These are phyloP conservation scores for Serinus canaria DNA, from an alignment of 2,113 vertebrate genomes.

Conservation along the genomic window DNA sequence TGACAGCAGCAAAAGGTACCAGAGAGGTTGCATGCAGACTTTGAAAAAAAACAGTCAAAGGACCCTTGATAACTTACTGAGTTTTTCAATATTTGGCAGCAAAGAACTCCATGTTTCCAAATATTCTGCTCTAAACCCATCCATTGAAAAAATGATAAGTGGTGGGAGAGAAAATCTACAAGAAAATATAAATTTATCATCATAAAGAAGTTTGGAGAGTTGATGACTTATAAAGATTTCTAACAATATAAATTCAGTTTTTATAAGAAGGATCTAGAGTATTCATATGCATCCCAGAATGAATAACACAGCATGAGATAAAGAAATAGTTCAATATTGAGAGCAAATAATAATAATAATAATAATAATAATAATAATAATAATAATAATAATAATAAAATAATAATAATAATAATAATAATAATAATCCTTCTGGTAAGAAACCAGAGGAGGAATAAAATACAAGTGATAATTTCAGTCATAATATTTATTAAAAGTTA, in stretches of 20 bases:
- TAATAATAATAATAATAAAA: neutral
- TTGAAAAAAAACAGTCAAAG: neutral
- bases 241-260: neutral
- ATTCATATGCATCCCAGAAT: neutral
- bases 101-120: slow-evolving; percentile 77
- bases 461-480: neutral
- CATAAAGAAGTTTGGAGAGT: neutral
- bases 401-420: neutral
- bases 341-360: neutral
- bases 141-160: slow-evolving; percentile 91
- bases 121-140: slow-evolving; percentile 91
- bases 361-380: neutral
- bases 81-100: slow-evolving; percentile 83
- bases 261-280: neutral
- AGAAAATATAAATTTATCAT: neutral
- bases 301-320: neutral
- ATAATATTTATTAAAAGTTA: neutral
- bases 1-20: neutral
- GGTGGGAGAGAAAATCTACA: slow-evolving; percentile 86
- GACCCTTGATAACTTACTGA: slow-evolving; percentile 80
- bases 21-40: neutral
- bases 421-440: neutral
- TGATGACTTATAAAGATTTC: neutral
- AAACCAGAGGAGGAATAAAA: neutral
- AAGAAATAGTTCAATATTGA: neutral